Evolutionary conservation across 2,113 vertebrate genomes (phyloP).

Genomic region (Morone saxatilis): DNA sequence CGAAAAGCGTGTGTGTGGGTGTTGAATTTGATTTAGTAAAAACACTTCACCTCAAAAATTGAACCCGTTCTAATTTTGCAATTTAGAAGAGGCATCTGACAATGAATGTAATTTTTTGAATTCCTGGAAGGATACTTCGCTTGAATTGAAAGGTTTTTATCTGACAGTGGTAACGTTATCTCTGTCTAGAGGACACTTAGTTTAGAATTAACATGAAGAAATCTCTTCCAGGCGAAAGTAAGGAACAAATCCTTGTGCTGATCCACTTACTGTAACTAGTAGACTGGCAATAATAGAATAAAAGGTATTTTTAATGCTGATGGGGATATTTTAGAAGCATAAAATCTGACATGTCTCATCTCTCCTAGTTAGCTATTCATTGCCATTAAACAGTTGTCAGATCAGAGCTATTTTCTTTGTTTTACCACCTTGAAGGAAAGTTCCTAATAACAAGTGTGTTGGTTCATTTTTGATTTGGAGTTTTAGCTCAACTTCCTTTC

Average conservation of each 20-base stretch:
- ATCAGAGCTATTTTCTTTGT: constrained; percentile 12
- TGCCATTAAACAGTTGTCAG: not conserved
- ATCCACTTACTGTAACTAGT: constrained; percentile 19
- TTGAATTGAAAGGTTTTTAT: constrained; percentile 17
- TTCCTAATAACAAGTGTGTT: constrained; percentile 2
- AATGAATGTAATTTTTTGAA: not conserved
- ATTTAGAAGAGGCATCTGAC: constrained; percentile 16
- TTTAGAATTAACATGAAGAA: constrained; percentile 18
- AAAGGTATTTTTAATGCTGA: constrained; percentile 17
- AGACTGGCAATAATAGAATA: constrained; percentile 6
- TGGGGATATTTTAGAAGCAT: constrained; percentile 12
- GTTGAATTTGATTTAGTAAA: constrained; percentile 38
- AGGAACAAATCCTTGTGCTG: constrained; percentile 14
- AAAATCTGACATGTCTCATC: constrained; percentile 7
- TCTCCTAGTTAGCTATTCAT: not conserved
- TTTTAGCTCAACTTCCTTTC: constrained; percentile 4
- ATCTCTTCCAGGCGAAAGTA: constrained; percentile 17
- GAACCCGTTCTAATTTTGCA: constrained; percentile 34
- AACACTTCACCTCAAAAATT: constrained; percentile 28
- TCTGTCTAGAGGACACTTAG: constrained; percentile 27
- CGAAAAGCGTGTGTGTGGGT: not conserved
- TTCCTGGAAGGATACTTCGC: constrained; percentile 24
- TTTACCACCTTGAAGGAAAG: not conserved
- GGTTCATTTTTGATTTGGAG: not conserved
- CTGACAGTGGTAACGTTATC: constrained; percentile 29